Conservation (phyloP, 2,888 invertebrate genomes). For the Eristalinus sepulchralis region DNA sequence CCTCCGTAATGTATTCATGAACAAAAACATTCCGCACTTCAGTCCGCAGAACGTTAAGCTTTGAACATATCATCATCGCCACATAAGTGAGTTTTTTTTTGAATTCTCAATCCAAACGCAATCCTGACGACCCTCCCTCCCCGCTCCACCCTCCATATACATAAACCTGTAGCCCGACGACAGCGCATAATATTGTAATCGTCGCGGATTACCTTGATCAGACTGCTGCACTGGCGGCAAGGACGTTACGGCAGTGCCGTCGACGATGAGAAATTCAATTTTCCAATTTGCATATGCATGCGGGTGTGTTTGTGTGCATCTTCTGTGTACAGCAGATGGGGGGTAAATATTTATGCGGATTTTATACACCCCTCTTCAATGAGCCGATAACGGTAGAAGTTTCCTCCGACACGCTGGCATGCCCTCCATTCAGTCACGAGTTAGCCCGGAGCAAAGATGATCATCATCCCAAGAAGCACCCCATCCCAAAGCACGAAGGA, state of each 20-base stretch:
- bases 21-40: conserved; percentile 32
- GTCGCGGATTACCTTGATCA: conserved; percentile 48
- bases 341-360: conserved; percentile 38
- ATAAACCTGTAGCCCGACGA: background rate
- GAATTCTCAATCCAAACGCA: background rate
- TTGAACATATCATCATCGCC: conserved; percentile 20
- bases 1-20: conserved; percentile 45
- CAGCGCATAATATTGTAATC: conserved; percentile 46
- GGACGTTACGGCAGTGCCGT: background rate
- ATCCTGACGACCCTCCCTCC: background rate
- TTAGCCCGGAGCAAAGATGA: conserved; percentile 46
- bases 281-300: conserved; percentile 39
- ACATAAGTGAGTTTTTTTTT: conserved; percentile 29
- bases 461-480: conserved; percentile 30
- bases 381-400: background rate
- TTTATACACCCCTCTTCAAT: background rate
- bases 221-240: background rate
- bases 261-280: conserved; percentile 30
- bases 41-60: conserved; percentile 39
- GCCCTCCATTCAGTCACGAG: background rate
- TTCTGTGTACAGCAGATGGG: background rate
- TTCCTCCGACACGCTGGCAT: background rate
- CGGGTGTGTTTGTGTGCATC: background rate
- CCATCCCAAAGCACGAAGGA: conserved; percentile 1
- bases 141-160: background rate